Evolutionary conservation across 2,888 invertebrate genomes (phyloP), one percentile per base, ranked within the genome.

Genomic region (Yponomeuta sedellus): DNA sequence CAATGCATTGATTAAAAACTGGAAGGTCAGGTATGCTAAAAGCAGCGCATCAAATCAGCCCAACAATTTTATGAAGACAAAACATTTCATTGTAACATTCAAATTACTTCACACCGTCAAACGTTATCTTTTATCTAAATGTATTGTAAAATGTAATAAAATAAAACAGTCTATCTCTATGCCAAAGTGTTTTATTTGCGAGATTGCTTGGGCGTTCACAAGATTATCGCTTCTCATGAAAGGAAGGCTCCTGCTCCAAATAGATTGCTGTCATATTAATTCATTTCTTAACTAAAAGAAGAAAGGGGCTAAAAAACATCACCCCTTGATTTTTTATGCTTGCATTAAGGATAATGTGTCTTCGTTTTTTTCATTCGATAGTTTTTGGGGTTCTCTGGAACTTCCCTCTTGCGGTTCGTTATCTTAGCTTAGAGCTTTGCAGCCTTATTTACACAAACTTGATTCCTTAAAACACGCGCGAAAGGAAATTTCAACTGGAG

Each of bases 211-310:
- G 85, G 85, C 85, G 85, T 83, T 77, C 68, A 76, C 76, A 76
- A 73, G 79, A 76, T 81, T 77, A 71, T 71, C 44, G 66, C 68
- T 68, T 62, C 75, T 73, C 76, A 72, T 65, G 73, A 68, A 66
- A 66, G 69, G 71, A 72, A 69, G 71, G 70, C 67, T 69, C 73
- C 71, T 75, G 79, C 81, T 82, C 83, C 71, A 80, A 68, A 83
- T 79, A 84, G 82, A 82, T 82, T 82, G 77, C 81, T 82, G 79
- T 80, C 78, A 77, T 74, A 81, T 85, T 81, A 82, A 80, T 84
- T 81, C 76, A 77, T 71, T 73, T 73, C 72, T 72, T 64, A 70
- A 71, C 44, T 52, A 16, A 68, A 68, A 58, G 71, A 74, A 75
- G 74, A 73, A 74, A 70, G 69, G 67, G 69, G 57, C 63, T 58